Base-by-base conservation (phyloP, 2,888 invertebrate species). In the Drosophila meridionalis region DNA sequence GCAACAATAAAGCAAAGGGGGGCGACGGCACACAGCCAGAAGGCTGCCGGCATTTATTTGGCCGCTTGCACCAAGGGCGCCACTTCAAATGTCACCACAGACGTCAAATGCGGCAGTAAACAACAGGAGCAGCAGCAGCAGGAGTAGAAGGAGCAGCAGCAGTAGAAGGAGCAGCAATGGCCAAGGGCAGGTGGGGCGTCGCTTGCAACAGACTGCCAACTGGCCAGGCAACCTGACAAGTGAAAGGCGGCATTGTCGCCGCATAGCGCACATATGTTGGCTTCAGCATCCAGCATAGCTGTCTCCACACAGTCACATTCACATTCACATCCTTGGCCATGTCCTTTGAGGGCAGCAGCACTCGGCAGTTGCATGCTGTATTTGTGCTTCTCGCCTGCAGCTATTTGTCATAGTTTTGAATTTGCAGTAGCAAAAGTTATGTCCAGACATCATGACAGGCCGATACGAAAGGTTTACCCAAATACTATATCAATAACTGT, bases 71-170 rank as follows among this genome's bases (percentile, higher is more conserved):
- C 70, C 61, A 70, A 66, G 68, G 70, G 68, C 76, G 79, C 87
- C 90, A 89, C 76, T 87, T 80, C 79, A 83, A 70, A 85, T 82
- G 82, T 85, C 85, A 85, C 73, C 82, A 78, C 83, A 83, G 69
- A 78, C 78, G 70, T 78, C 81, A 78, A 76, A 73, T 70, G 76
- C 52, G 69, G 69, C 75, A 79, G 85, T 74, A 78, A 82, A 74
- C 82, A 83, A 72, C 76, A 66, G 59, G 52, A 69, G 64, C 57
- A 68, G 59, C 55, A 30, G 30, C 59, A 69, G 53, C 42, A 45
- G 57, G 50, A 69, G 57, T 48, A 7, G 14, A 53, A 63, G 48
- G 53, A 67, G 52, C 32, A 48, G 55, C 7, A 57, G 47, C 14
- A 12, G 48, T 8, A 2, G 7, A 4, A 43, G 42, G n/a, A 9